These are phyloP conservation scores for Hippocampus mohnikei DNA, from an alignment of 2,113 vertebrate species.

Conservation along the genomic window DNA sequence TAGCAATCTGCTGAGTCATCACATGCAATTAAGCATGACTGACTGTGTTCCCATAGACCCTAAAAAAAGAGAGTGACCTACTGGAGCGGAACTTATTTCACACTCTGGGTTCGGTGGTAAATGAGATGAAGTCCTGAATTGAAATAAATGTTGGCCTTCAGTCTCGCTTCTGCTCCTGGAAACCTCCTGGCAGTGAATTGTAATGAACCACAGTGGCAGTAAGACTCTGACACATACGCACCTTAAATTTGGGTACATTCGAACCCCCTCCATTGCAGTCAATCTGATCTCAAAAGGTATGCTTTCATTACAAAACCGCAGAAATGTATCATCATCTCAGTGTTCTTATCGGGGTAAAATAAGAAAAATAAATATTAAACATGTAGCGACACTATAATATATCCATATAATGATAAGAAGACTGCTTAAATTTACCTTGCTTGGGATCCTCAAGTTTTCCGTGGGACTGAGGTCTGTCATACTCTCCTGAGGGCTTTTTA, in stretches of 20 bases:
- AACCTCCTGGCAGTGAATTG: not conserved
- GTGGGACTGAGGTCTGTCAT: conserved; percentile 89
- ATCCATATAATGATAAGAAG: not conserved
- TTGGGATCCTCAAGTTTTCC: conserved; percentile 87
- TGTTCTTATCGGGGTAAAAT: not conserved
- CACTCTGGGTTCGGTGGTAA: not conserved
- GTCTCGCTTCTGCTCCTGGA: not conserved
- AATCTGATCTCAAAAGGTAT: not conserved
- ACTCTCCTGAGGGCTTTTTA: conserved; percentile 92
- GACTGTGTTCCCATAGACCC: conserved; percentile 15
- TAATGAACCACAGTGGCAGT: not conserved
- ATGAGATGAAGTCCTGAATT: conserved; percentile 16
- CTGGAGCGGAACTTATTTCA: conserved; percentile 20
- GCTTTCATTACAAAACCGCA: not conserved
- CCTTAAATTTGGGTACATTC: not conserved
- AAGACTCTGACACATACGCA: not conserved
- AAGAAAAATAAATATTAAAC: not conserved
- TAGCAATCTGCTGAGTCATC: not conserved
- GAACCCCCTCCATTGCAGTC: no score
- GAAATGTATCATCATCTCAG: not conserved
- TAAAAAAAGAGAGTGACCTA: not conserved
- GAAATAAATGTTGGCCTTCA: conserved; percentile 21
- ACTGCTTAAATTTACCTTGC: conserved; percentile 77
- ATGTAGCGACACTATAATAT: not conserved
- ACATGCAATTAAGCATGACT: conserved; percentile 35